Evolutionary conservation across 2,888 invertebrate genomes (phyloP).

Genomic region (Pteria penguin): DNA sequence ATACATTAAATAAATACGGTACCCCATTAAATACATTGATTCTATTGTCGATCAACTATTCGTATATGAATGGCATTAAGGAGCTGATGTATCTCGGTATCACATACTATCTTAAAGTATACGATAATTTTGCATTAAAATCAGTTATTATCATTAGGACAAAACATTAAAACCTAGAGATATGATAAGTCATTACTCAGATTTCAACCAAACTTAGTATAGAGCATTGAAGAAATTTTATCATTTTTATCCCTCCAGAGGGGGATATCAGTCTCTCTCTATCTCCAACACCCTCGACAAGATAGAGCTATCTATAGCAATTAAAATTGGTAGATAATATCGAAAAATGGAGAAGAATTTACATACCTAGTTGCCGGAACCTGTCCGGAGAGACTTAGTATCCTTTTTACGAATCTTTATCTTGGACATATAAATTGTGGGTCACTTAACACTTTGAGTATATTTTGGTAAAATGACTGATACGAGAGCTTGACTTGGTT

Average conservation of each 20-base stretch:
- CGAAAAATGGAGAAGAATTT: neutral
- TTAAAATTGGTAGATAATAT: conserved; percentile 5
- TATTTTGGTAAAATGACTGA: conserved; percentile 4
- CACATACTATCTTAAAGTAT: neutral
- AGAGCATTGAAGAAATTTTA: neutral
- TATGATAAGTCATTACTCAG: neutral
- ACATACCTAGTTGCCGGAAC: neutral
- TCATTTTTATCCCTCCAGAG: neutral
- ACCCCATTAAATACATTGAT: too few species aligned
- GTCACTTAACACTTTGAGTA: conserved; percentile 4
- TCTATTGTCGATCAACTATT: too few species aligned
- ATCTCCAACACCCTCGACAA: neutral
- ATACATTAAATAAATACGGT: too few species aligned
- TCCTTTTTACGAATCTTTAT: neutral
- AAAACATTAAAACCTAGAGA: neutral
- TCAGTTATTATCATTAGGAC: neutral
- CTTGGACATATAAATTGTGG: neutral
- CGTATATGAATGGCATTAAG: too few species aligned
- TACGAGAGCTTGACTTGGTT: neutral
- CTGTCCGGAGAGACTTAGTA: neutral
- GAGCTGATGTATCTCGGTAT: too few species aligned
- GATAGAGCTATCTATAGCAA: neutral
- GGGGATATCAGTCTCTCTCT: neutral
- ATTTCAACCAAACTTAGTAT: neutral
- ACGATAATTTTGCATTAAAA: neutral